Conservation (phyloP, 2,797 vertebrate species). For the Micromesistius poutassou region DNA sequence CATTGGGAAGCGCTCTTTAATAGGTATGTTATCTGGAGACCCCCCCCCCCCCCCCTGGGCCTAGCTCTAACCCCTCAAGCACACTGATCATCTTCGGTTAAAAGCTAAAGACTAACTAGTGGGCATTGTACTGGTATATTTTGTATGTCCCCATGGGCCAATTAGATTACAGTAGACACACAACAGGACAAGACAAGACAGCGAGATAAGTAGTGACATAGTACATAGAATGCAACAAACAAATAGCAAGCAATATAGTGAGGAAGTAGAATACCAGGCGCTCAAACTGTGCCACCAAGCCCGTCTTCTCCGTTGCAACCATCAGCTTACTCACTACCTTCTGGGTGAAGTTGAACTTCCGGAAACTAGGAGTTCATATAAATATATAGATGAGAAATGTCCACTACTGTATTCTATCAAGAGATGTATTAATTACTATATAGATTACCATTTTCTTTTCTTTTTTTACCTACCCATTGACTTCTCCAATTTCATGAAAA, state of each 20-base stretch:
- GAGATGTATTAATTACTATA: not conserved
- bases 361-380: constrained; percentile 66
- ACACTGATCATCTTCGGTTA: too few species aligned
- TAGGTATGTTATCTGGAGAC: too few species aligned
- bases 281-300: constrained; percentile 84
- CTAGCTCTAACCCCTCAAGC: too few species aligned
- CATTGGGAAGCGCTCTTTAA: too few species aligned
- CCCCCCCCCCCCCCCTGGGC: too few species aligned
- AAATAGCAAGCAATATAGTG: not conserved
- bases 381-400: not conserved
- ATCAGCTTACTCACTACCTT: constrained; percentile 78
- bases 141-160: not conserved
- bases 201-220: not conserved
- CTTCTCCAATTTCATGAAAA: constrained; percentile 74
- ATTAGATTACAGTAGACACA: not conserved
- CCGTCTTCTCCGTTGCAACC: constrained; percentile 80
- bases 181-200: not conserved
- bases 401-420: not conserved
- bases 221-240: not conserved
- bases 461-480: constrained; percentile 79
- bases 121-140: not conserved
- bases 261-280: constrained; percentile 63
- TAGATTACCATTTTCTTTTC: not conserved
- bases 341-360: constrained; percentile 83
- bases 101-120: too few species aligned